phyloP scores from a whole-genome alignment of 1,140 invertebrate genomes.

The Drosophila mayri region DNA sequence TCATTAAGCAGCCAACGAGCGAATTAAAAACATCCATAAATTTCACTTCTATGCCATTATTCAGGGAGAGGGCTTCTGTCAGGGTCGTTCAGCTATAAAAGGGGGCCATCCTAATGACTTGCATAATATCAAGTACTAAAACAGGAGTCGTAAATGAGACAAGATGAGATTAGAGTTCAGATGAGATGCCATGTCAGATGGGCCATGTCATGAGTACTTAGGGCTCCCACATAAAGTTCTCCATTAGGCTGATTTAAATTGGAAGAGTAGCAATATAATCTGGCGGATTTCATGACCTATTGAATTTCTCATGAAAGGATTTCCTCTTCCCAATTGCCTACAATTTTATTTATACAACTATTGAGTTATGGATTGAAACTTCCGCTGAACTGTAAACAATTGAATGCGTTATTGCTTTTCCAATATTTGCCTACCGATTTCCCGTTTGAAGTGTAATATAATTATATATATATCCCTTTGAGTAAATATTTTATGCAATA shows the following conservation, averaged over 20 bases:
- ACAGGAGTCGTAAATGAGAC: constrained; percentile 71
- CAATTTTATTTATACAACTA: neutral
- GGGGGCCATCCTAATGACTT: constrained; percentile 63
- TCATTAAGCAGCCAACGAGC: constrained; percentile 59
- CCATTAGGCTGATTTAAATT: constrained; percentile 17
- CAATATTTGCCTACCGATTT: constrained; percentile 35
- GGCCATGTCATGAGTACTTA: constrained; percentile 12
- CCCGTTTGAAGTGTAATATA: constrained; percentile 26
- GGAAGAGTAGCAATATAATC: constrained; percentile 2
- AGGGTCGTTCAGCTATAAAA: constrained; percentile 53
- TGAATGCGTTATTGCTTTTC: constrained; percentile 14
- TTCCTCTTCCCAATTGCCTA: neutral
- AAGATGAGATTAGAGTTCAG: constrained; percentile 44
- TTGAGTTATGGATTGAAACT: constrained; percentile 15
- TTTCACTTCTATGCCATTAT: constrained; percentile 49
- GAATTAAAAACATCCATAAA: constrained; percentile 67
- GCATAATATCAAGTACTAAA: constrained; percentile 68
- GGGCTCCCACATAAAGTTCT: constrained; percentile 27
- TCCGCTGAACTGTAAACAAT: constrained; percentile 18
- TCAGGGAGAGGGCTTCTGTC: constrained; percentile 17
- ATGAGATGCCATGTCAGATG: no score
- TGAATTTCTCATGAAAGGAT: neutral
- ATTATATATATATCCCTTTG: constrained; percentile 22
- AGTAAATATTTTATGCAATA: constrained; percentile 22
- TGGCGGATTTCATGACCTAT: neutral